Evolutionary conservation across 2,797 vertebrate genomes (phyloP), one percentile per base, ranked within the genome.

Genomic region (Peromyscus nudipes): DNA sequence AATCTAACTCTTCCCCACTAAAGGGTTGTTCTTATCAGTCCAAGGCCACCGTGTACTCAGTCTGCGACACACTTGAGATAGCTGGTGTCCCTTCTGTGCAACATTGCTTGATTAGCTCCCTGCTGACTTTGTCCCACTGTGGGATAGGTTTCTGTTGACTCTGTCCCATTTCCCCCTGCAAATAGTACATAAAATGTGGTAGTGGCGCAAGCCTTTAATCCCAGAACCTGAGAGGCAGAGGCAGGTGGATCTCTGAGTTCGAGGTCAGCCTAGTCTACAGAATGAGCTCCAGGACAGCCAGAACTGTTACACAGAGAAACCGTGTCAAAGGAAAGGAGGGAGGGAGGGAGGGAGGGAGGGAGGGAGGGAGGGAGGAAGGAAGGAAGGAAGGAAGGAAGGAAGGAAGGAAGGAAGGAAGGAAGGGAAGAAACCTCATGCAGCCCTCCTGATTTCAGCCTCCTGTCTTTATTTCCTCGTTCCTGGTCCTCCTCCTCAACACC

Each of bases 151-250:
- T 65, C 40, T 65, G 43, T 19, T 46, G 82, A 49, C 40, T 46
- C 82, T 49, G 40, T 84, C 29, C 27, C 43, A n/a, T 67, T 85
- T 85, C 43, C 83, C 23, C 43, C 31, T 67, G 43, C 31, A 49
- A 49, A 67, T 4, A 67, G 62, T 49, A 12, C n/a, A 34, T 34
- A 31, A 34, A n/a, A 49, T 31, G 9, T 1, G 37, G 13, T 43
- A 27, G 6, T 12, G 62, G 29, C 2, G 0, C 10, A 21, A 0
- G 0, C 27, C 37, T 65, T 46, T 13, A 46, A 65, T 84, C 16
- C 60, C 17, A 65, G 57, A 60, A 6, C 17, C 65, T 3, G 17
- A 43, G 60, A 84, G 40, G 62, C 40, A 84, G 81, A 65, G 27
- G 60, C 81, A 84, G 1, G 2, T 3, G 4, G 81, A 84, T 84